Evolutionary conservation across 2,888 invertebrate species (phyloP), one percentile per base, ranked within the genome.

Genomic region (Agriotes lineatus): DNA sequence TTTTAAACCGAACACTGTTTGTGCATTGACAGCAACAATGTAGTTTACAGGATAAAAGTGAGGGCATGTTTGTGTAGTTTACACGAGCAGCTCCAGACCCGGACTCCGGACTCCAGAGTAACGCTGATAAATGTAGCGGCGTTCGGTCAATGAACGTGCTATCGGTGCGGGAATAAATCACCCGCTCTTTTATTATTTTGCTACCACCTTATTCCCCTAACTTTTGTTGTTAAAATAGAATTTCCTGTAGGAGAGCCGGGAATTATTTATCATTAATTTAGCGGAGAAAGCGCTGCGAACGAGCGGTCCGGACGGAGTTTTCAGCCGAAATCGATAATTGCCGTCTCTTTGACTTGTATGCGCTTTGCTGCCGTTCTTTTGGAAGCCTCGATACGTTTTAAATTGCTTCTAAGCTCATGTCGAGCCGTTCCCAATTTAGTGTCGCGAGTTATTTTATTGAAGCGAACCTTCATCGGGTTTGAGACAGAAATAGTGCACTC

Each of bases 121-220:
- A 76, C 73, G 65, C 71, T 76, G 76, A 76, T 76, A 76, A 76
- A 76, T 76, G 76, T 74, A 68, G 69, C 67, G 64, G 65, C 70
- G 74, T 67, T 65, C 75, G 75, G 75, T 74, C 75, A 76, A 73
- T 74, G 75, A 75, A 76, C 76, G 75, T 72, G 72, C 72, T 76
- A 75, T 76, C 75, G 75, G 72, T 56, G 69, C 67, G 54, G n/a
- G 67, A 67, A 76, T 76, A 76, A 76, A 76, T 76, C 76, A 76
- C 72, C 64, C 65, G 70, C 70, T 71, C 72, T 69, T 72, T 69
- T 74, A 72, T 75, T 76, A 74, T 75, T 74, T 72, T 70, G 67
- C 68, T 63, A 60, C 70, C 63, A 69, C 50, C 48, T 63, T 68
- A 67, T 64, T 59, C 48, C 70, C 59, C 48, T 62, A 73, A 70